Conservation (phyloP, 2,113 vertebrate genomes). For the Burhinus oedicnemus region DNA sequence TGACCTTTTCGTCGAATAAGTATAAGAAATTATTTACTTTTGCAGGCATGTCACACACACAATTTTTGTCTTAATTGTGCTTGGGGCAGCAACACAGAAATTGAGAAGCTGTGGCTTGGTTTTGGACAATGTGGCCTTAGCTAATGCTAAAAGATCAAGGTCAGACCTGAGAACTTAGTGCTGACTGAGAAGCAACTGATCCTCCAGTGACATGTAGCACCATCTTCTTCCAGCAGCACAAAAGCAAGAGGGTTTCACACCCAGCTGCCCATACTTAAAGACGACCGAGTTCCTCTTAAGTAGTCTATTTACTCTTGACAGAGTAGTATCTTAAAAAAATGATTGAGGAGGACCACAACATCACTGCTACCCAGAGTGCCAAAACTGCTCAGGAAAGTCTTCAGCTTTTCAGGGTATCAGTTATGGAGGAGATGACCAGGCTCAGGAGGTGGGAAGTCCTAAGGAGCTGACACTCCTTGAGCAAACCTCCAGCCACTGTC, state of each 20-base stretch:
- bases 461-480: rapidly evolving
- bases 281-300: not conserved
- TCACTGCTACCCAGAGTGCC: no score
- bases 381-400: not conserved
- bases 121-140: not conserved
- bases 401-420: not conserved
- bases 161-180: not conserved
- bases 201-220: not conserved
- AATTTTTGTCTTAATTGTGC: not conserved
- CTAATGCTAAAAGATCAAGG: not conserved
- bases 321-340: not conserved
- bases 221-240: not conserved
- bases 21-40: not conserved
- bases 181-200: not conserved
- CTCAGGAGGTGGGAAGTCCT: not conserved
- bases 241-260: not conserved
- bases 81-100: not conserved
- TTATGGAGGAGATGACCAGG: rapidly evolving
- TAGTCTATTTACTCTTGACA: not conserved
- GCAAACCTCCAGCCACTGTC: not conserved
- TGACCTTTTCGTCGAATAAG: not conserved
- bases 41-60: rapidly evolving
- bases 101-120: not conserved
- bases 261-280: not conserved
- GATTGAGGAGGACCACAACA: not conserved